Evolutionary conservation across 2,888 invertebrate genomes (phyloP), one percentile per base, ranked within the genome.

Genomic region (Drosophila algonquin): DNA sequence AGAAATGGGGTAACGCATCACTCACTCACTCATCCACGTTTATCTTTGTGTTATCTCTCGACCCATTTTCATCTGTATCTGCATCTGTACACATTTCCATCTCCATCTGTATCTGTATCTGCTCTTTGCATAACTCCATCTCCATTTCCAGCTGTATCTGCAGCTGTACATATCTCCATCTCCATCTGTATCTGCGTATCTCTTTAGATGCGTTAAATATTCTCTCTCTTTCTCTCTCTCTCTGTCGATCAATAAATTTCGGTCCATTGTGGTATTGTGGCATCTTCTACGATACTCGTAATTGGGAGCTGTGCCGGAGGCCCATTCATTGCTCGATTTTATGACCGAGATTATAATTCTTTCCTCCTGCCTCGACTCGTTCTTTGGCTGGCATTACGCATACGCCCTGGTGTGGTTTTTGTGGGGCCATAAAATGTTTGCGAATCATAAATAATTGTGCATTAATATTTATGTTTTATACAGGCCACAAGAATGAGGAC

Each of bases 331-430:
- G 63, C 62, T 68, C 60, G 44, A 61, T 60, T 65, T 77, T 56
- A 73, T 61, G 63, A 50, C 27, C 21, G 21, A 56, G 53, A 71
- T 59, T 73, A 68, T 70, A 60, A 77, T 73, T 79, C 62, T 57
- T 24, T 18, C 27, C 32, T 46, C 47, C 72, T 73, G 57, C 56
- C 55, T 48, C 4, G 24, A 5, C 21, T 21, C 30, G 55, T 64
- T 60, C 57, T 60, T 67, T 50, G 12, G 56, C 73, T 67, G 72
- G 59, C 73, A 87, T 84, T 81, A 77, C 72, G 64, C 73, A 79
- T 79, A 81, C 81, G 84, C 63, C 87, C 54, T 44, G 64, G 69
- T 40, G 40, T 40, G 14, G 1, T 32, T 10, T 10, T 9, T 32
- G 32, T 21, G 21, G 53, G 21, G 7, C 45, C 71, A 73, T 76